These are phyloP conservation scores for Coracias cyanogaster DNA, from an alignment of 2,797 vertebrate genomes.

Conservation along the genomic window DNA sequence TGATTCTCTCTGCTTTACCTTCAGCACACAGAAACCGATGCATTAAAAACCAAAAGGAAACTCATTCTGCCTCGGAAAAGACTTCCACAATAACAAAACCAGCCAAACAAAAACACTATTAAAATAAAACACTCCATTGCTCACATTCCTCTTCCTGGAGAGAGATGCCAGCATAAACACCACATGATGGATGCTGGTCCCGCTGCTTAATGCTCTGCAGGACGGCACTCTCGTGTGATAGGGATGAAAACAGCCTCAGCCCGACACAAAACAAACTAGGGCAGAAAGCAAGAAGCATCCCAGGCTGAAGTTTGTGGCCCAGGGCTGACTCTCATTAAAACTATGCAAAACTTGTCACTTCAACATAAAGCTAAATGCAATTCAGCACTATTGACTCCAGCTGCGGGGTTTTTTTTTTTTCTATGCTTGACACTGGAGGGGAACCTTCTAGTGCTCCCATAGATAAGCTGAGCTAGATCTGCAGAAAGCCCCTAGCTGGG, in stretches of 20 bases:
- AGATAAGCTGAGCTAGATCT: background rate
- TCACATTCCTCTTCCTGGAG: slow-evolving; percentile 30
- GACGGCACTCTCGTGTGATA: background rate
- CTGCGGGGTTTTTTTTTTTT: background rate
- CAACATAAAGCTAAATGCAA: slow-evolving; percentile 44
- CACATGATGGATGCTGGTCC: slow-evolving; percentile 24
- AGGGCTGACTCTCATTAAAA: slow-evolving; percentile 59
- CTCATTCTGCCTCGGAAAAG: background rate
- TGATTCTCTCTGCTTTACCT: background rate
- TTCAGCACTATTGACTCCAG: slow-evolving; percentile 7
- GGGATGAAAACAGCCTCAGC: background rate
- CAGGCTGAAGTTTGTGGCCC: slow-evolving; percentile 42
- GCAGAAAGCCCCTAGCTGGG: background rate
- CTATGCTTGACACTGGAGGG: slow-evolving; percentile 4
- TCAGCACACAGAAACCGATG: fast-evolving
- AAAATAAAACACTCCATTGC: slow-evolving; percentile 58
- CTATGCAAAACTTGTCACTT: slow-evolving; percentile 15
- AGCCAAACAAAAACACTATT: slow-evolving; percentile 5
- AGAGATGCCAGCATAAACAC: slow-evolving; percentile 53
- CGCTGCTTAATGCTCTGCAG: background rate
- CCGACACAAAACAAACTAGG: background rate
- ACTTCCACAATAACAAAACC: background rate
- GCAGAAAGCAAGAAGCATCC: background rate
- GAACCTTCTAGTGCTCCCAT: background rate
- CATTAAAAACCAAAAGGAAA: background rate